Evolutionary conservation across 1,140 invertebrate species (phyloP).

Genomic region (Lasioglossum baleicum): DNA sequence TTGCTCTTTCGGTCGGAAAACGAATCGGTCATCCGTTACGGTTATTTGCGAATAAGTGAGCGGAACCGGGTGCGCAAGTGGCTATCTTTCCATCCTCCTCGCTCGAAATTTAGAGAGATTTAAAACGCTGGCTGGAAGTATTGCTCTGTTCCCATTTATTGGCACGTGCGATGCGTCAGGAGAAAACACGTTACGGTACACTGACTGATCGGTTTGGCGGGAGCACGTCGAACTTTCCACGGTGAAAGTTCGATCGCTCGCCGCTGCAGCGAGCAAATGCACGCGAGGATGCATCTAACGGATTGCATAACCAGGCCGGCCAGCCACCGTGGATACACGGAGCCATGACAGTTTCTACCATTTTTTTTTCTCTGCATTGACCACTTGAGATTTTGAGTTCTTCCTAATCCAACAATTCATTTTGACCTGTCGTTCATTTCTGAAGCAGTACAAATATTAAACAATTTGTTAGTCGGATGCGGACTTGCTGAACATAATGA

Average conservation of each 20-base stretch:
- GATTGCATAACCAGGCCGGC: constrained; percentile 30
- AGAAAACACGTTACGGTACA: constrained; percentile 61
- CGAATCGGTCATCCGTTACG: constrained; percentile 14
- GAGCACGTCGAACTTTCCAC: constrained; percentile 56
- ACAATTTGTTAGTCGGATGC: too few species aligned
- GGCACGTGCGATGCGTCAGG: constrained; percentile 61
- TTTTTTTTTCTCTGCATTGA: neutral
- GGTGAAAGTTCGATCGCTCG: constrained; percentile 46
- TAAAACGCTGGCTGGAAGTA: constrained; percentile 57
- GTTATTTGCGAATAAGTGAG: constrained; percentile 26
- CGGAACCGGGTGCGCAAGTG: constrained; percentile 22
- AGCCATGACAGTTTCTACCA: constrained; percentile 23
- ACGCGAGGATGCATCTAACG: constrained; percentile 43
- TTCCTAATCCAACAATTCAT: neutral
- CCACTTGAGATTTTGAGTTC: neutral
- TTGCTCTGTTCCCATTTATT: constrained; percentile 61
- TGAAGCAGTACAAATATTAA: too few species aligned
- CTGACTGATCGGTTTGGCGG: constrained; percentile 59
- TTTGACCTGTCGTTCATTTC: neutral
- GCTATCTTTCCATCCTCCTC: constrained; percentile 27
- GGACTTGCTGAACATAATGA: too few species aligned
- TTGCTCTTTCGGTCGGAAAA: neutral
- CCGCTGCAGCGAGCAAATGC: constrained; percentile 25
- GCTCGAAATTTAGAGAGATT: constrained; percentile 46
- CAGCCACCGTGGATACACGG: constrained; percentile 6